Conservation (phyloP, 2,797 vertebrate species). For the Hydrolagus colliei region DNA sequence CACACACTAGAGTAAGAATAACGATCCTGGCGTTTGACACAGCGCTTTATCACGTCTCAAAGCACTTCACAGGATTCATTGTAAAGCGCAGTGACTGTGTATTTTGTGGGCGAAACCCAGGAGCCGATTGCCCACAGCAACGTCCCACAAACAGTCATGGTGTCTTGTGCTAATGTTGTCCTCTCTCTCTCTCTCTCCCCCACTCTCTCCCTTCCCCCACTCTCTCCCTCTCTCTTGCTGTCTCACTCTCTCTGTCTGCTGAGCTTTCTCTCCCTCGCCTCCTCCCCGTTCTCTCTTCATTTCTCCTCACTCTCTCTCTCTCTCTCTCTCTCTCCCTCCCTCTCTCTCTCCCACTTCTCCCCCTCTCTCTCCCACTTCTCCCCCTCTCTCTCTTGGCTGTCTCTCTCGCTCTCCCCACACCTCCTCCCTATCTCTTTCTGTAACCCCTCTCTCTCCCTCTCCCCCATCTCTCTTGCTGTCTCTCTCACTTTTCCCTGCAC, state of each 20-base stretch:
- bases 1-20: no score
- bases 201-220: no score
- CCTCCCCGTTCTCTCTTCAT: slow-evolving; percentile 37
- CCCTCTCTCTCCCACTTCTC: slow-evolving; percentile 13
- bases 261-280: no score
- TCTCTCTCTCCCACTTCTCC: not conserved
- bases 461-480: slow-evolving; percentile 33
- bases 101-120: no score
- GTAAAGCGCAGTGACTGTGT: no score
- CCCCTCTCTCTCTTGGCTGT: not conserved
- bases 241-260: slow-evolving; percentile 38
- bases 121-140: no score
- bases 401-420: no score
- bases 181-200: slow-evolving; percentile 49
- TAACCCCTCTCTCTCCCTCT: not conserved
- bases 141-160: no score
- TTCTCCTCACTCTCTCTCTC: slow-evolving; percentile 46
- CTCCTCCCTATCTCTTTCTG: no score
- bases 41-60: no score
- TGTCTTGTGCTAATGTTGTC: slow-evolving; percentile 39
- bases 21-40: no score
- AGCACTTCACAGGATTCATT: no score
- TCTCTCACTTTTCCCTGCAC: not conserved
- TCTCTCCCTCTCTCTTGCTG: slow-evolving; percentile 32
- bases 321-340: slow-evolving; percentile 37